Percentiles rank a stretch among this genome's conserved stretches.
phyloP scores from a whole-genome alignment of 2,888 invertebrate genomes.

The Stramonita haemastoma region DNA sequence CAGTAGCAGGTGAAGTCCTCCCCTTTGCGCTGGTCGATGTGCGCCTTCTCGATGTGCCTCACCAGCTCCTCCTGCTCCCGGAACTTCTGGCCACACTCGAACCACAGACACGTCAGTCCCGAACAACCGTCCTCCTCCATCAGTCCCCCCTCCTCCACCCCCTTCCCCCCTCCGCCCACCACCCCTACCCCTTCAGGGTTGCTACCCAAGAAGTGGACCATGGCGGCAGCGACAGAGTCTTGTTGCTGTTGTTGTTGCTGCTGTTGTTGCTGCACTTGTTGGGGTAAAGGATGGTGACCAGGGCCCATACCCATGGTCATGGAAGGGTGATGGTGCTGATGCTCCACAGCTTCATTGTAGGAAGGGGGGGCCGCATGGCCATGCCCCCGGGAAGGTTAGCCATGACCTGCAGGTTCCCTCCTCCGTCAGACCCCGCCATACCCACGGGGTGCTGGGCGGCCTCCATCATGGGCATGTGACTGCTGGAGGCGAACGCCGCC shows the following conservation, averaged over 20 bases:
- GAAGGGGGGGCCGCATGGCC: conserved; percentile 71
- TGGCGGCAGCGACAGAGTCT: conserved; percentile 33
- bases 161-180: conserved; percentile 48
- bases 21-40: conserved; percentile 77
- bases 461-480: conserved; percentile 8
- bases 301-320: conserved; percentile 12
- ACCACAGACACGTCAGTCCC: conserved; percentile 72
- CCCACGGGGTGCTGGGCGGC: background rate
- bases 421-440: conserved; percentile 20
- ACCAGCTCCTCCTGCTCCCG: conserved; percentile 75
- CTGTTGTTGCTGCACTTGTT: conserved; percentile 39
- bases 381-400: conserved; percentile 40
- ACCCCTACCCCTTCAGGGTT: background rate
- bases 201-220: conserved; percentile 41
- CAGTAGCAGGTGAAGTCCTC: conserved; percentile 78
- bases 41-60: conserved; percentile 76
- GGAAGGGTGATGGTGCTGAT: conserved; percentile 47
- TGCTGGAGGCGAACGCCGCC: background rate
- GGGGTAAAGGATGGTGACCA: conserved; percentile 49
- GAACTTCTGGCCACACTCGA: conserved; percentile 74
- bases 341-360: conserved; percentile 61
- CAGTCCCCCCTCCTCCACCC: conserved; percentile 64
- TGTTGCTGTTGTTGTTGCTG: conserved; percentile 50
- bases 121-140: conserved; percentile 60
- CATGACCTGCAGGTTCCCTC: conserved; percentile 25